Evolutionary conservation across 2,888 invertebrate species (phyloP), one percentile per base, ranked within the genome.

Genomic region (Callosobruchus maculatus): DNA sequence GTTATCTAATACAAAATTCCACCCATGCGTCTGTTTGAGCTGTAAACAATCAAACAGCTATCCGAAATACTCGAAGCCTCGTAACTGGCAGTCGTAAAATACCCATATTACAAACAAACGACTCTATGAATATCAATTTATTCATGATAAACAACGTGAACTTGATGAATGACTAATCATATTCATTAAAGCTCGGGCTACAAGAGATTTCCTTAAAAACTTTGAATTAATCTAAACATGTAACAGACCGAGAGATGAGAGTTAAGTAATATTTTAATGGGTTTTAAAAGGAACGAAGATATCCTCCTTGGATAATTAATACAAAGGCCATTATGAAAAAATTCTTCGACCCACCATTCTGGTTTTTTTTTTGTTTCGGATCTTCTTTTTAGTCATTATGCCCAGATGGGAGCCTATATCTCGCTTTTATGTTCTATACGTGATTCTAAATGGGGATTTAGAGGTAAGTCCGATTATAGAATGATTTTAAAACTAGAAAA

Each of bases 291-390:
- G 75, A 73, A 26, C 70, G 67, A 69, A 74, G 74, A 71, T 77
- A 76, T 73, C 74, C 75, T 70, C 73, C 67, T 70, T 67, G 26
- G 70, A 76, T 76, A 77, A 77, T 77, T 77, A 76, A 77, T 76
- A 77, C 75, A 71, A 70, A 71, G 74, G 13, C 49, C 49, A 49
- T 49, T 49, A 49, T 49, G 73, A 77, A 49, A 49, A 49, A 49
- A 49, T 49, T 49, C 49, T 49, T 49, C 49, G 49, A 49, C 49
- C 49, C 49, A 49, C 49, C 49, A 49, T 49, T 49, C 49, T 3
- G 49, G 49, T 49, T 49, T 49, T n/a, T n/a, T n/a, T n/a, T 49
- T 49, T 49, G 49, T 49, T 49, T 49, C 49, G 49, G 49, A 49
- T 49, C 49, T 49, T 49, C 49, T 18, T 49, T 49, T 49, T 18